These are phyloP conservation scores for Anguilla anguilla DNA, from an alignment of 2,797 vertebrate species.

Conservation along the genomic window DNA sequence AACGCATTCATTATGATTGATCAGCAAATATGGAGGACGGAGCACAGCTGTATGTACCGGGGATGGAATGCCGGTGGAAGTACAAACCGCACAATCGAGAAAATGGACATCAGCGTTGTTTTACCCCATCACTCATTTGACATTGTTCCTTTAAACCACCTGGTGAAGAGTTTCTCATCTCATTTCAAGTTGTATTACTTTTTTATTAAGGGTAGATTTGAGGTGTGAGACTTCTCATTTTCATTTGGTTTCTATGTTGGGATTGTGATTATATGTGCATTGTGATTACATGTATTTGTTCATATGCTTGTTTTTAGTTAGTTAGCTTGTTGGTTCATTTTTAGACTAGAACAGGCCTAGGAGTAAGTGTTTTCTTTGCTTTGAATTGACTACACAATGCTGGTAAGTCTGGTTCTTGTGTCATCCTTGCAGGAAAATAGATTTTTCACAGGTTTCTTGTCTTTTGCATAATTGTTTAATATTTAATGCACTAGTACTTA, in stretches of 20 bases:
- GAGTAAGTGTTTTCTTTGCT: neutral
- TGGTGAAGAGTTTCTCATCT: neutral
- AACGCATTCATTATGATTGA: slow-evolving; percentile 54
- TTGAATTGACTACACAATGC: neutral
- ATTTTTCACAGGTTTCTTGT: neutral
- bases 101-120: neutral
- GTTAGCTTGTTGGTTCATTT: neutral
- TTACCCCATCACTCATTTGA: too few relatives aligned
- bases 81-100: neutral
- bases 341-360: neutral
- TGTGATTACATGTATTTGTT: neutral
- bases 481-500: slow-evolving; percentile 1
- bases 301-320: neutral
- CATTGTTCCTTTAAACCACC: neutral
- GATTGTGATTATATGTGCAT: neutral
- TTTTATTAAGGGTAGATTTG: neutral
- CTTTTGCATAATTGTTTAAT: neutral
- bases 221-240: neutral
- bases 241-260: neutral
- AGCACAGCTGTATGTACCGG: slow-evolving; percentile 51
- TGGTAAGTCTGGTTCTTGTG: neutral
- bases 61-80: neutral
- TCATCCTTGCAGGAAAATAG: neutral
- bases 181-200: neutral
- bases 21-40: slow-evolving; percentile 54